phyloP scores from a whole-genome alignment of 2,113 vertebrate species.

The Coregonus clupeaformis region DNA sequence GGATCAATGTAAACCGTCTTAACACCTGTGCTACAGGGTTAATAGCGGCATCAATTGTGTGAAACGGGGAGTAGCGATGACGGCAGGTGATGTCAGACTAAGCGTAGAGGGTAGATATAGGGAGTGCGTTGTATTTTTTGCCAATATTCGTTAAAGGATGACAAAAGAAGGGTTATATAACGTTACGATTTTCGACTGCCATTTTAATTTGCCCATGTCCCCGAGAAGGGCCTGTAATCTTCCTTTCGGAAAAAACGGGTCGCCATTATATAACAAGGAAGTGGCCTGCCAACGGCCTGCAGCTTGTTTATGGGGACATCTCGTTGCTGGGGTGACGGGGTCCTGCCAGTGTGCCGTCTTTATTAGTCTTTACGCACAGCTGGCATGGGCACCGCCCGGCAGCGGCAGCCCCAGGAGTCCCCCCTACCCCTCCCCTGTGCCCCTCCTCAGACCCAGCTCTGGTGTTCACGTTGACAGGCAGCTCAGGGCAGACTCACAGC shows the following conservation, averaged over 20 bases:
- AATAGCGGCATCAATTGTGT: slow-evolving; percentile 1
- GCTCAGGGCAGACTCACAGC: slow-evolving; percentile 53
- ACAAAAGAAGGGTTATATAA: slow-evolving; percentile 29
- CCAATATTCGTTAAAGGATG: slow-evolving; percentile 25
- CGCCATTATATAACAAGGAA: slow-evolving; percentile 64
- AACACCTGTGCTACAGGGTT: background rate
- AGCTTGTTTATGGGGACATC: slow-evolving; percentile 74
- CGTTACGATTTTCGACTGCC: slow-evolving; percentile 31
- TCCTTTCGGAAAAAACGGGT: slow-evolving; percentile 56
- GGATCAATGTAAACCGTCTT: slow-evolving; percentile 1
- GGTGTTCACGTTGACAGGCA: slow-evolving; percentile 26
- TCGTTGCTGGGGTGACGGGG: slow-evolving; percentile 63
- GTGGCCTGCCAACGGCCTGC: slow-evolving; percentile 70
- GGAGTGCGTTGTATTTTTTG: slow-evolving; percentile 3
- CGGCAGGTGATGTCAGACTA: slow-evolving; percentile 10
- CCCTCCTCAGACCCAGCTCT: slow-evolving; percentile 53
- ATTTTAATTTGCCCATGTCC: slow-evolving; percentile 34
- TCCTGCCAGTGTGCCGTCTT: slow-evolving; percentile 67
- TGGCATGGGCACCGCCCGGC: slow-evolving; percentile 47
- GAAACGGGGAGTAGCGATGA: background rate
- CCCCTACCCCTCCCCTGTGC: slow-evolving; percentile 42
- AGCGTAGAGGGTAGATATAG: background rate
- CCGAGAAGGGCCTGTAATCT: slow-evolving; percentile 41
- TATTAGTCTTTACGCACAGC: slow-evolving; percentile 64
- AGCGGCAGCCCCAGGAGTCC: slow-evolving; percentile 21